Percentiles rank a stretch among this genome's conserved stretches.
Evolutionary conservation across 1,140 invertebrate species (phyloP).

Genomic region (Brachionus sp.): DNA sequence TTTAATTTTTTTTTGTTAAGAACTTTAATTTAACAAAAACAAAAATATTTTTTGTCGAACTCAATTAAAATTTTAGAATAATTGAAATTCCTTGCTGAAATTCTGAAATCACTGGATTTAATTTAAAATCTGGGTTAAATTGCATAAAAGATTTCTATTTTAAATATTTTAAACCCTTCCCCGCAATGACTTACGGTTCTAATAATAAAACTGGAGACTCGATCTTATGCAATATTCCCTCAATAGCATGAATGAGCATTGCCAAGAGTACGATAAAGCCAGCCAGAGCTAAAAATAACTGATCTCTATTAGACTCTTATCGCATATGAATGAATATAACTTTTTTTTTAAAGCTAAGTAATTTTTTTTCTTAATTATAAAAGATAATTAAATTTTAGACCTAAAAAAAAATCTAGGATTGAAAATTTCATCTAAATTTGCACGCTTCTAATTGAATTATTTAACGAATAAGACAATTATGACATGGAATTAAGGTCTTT

Average conservation of each 20-base stretch:
- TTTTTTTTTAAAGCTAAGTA: constrained; percentile 2
- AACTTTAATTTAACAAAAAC: constrained; percentile 19
- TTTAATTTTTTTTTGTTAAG: not conserved
- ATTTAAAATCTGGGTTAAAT: constrained; percentile 32
- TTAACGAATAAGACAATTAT: not conserved
- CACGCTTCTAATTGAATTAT: constrained; percentile 27
- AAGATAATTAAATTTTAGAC: constrained; percentile 41
- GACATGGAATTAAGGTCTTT: not conserved
- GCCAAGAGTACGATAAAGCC: not conserved
- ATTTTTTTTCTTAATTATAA: constrained; percentile 12
- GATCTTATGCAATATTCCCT: not conserved
- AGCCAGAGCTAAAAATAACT: constrained; percentile 1
- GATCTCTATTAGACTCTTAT: not conserved
- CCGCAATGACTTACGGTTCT: constrained; percentile 8
- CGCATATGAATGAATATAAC: not conserved
- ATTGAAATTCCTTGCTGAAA: constrained; percentile 11
- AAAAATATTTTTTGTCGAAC: constrained; percentile 22
- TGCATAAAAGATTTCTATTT: constrained; percentile 10
- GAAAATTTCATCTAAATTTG: constrained; percentile 18
- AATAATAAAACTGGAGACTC: not conserved
- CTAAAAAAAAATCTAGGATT: constrained; percentile 30
- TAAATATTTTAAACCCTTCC: constrained; percentile 7
- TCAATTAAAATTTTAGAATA: constrained; percentile 11
- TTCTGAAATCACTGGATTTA: constrained; percentile 15
- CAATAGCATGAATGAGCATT: not conserved